Percentiles rank a stretch among this genome's conserved stretches.
Conservation (phyloP, 2,797 vertebrate species). For the Pseudocheirus occidentalis region DNA sequence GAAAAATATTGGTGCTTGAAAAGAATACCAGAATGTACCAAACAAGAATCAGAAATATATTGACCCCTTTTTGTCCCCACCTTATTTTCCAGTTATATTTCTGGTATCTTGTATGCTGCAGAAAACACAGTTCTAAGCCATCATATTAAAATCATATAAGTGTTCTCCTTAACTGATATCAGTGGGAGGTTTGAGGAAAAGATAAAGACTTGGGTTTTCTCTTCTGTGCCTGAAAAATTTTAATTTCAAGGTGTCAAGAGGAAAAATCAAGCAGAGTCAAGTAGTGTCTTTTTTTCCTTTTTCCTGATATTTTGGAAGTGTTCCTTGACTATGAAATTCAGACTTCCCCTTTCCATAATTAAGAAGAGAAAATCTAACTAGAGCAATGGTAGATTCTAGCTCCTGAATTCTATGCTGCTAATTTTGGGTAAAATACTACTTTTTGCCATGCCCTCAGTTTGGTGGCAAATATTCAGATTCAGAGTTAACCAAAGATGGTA, state of each 20-base stretch:
- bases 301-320: slow-evolving; percentile 20
- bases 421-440: not conserved
- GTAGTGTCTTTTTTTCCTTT: not conserved
- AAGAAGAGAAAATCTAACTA: slow-evolving; percentile 11
- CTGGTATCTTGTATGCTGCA: not conserved
- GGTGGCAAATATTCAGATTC: slow-evolving; percentile 57
- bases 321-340: not conserved
- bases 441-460: slow-evolving; percentile 38
- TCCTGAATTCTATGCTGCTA: slow-evolving; percentile 19
- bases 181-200: not conserved
- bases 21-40: not conserved
- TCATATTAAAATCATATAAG: not conserved
- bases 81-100: slow-evolving; percentile 26
- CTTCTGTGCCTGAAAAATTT: not conserved
- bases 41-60: not conserved
- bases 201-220: not conserved
- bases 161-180: not conserved
- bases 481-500: slow-evolving; percentile 58
- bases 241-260: not conserved
- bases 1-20: not conserved
- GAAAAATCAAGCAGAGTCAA: not conserved
- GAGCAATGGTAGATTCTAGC: not conserved
- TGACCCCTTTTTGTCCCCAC: not conserved
- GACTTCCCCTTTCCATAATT: not conserved
- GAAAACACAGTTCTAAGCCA: not conserved